Base-by-base conservation (phyloP, 2,797 vertebrate genomes). In the Peromyscus nudipes region DNA sequence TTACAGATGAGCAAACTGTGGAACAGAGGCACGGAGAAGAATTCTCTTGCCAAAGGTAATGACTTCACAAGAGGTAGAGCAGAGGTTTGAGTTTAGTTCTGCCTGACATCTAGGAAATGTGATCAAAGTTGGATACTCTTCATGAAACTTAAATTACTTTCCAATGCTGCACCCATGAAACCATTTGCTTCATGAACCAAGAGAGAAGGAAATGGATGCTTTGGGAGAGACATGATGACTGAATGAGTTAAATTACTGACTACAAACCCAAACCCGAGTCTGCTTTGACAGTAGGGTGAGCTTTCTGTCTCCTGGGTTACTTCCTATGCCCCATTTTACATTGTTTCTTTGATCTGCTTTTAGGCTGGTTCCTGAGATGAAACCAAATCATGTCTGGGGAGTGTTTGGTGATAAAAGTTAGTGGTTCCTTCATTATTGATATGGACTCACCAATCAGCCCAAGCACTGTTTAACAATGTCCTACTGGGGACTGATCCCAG, bases 21-120 rank as follows among this genome's bases (percentile, higher is more conserved):
- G 65, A 91, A 60, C 40, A 40, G 25, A 92, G 34, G 31, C 62
- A 67, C 13, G 16, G 40, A 91, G 13, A 60, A 7, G 31, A 93
- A 93, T 67, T 92, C 29, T 67, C 21, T 93, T 93, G 62, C 23
- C 23, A 71, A 90, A 80, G 37, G n/a, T 40, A 84, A 52, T 89
- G 46, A 86, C 19, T 73, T 88, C 55, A 6, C 76, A 89, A 82
- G 37, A 95, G 8, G n/a, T 57, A 96, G 83, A 95, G 79, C 5
- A 52, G 60, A 96, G 23, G 29, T 86, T 91, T 92, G 62, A 65
- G 81, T 92, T 93, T 27, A 71, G 0, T 92, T 82, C 80, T 96
- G 34, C 12, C 71, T 23, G 31, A 62, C 73, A 31, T 19, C 25
- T 9, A 27, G 23, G 27, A 62, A 29, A 60, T 55, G 49, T 62